Percentiles rank a stretch among this genome's conserved stretches.
phyloP scores from a whole-genome alignment of 2,797 vertebrate species.

The Acipenser oxyrinchus region DNA sequence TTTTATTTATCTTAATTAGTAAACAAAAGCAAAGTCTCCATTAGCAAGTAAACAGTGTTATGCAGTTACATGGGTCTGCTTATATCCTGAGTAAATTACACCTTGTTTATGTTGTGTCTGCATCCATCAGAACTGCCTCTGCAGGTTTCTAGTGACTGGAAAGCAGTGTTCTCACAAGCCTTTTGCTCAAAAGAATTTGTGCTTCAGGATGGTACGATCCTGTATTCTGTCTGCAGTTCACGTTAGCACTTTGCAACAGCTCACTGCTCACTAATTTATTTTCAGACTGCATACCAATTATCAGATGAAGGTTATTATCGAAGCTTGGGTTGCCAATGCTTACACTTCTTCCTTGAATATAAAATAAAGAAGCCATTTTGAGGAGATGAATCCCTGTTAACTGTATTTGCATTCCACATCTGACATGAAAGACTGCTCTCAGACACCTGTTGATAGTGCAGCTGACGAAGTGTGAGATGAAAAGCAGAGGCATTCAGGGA shows the following conservation, averaged over 20 bases:
- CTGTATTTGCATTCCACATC: neutral
- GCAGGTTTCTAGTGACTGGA: neutral
- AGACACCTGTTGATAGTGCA: conserved; percentile 6
- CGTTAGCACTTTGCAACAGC: conserved; percentile 64
- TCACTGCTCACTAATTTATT: conserved; percentile 79
- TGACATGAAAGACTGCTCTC: too few species aligned
- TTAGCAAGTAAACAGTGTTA: too few species aligned
- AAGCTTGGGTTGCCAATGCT: conserved; percentile 42
- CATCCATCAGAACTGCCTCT: conserved; percentile 21
- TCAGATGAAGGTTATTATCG: conserved; percentile 69
- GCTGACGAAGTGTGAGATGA: too few species aligned
- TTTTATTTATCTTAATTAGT: conserved; percentile 9
- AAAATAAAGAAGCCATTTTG: conserved; percentile 31
- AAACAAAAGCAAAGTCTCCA: too few species aligned
- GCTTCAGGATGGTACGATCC: conserved; percentile 36
- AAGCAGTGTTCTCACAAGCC: conserved; percentile 12
- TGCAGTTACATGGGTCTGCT: neutral
- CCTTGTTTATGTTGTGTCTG: conserved; percentile 22
- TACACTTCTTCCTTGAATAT: conserved; percentile 31
- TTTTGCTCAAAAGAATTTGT: neutral
- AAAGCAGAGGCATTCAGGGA: too few species aligned
- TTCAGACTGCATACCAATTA: conserved; percentile 73
- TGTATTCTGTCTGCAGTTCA: conserved; percentile 57
- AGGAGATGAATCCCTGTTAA: neutral
- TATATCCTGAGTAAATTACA: conserved; percentile 27